These are phyloP conservation scores for Tanaodytes sp. DNA, from an alignment of 2,888 invertebrate genomes.

Conservation along the genomic window DNA sequence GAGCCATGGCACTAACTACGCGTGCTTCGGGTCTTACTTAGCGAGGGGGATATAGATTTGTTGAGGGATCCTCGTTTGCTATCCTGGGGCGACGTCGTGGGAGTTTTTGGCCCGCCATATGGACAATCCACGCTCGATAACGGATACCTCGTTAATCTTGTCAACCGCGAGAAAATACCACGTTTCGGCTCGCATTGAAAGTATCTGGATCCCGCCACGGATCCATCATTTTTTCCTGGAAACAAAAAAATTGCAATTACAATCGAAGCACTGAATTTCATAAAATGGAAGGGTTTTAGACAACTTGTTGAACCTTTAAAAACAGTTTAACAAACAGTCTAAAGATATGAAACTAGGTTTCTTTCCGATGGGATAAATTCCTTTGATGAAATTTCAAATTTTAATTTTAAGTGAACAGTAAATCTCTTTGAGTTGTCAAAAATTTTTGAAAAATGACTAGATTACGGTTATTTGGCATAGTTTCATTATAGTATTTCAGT, in stretches of 20 bases:
- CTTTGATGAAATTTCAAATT: no score
- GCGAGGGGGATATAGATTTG: constrained; percentile 69
- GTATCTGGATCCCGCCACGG: constrained; percentile 91
- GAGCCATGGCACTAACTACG: constrained; percentile 43
- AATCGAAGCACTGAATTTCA: no score
- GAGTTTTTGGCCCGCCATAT: constrained; percentile 58
- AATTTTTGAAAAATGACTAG: no score
- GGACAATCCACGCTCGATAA: constrained; percentile 75
- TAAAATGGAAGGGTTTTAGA: no score
- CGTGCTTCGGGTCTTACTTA: constrained; percentile 68
- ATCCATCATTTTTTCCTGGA: constrained; percentile 96
- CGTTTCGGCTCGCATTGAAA: constrained; percentile 94
- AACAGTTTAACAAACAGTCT: no score
- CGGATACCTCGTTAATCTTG: constrained; percentile 85
- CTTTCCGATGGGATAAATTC: no score
- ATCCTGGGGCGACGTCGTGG: constrained; percentile 68
- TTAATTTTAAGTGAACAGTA: no score
- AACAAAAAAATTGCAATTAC: not conserved
- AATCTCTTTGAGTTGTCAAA: no score
- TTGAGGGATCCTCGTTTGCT: constrained; percentile 73
- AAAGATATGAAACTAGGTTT: no score
- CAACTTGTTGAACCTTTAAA: no score
- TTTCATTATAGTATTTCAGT: no score
- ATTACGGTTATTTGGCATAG: no score
- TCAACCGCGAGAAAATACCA: constrained; percentile 94